phyloP scores from a whole-genome alignment of 2,888 invertebrate genomes.

The Saturnia japonica region DNA sequence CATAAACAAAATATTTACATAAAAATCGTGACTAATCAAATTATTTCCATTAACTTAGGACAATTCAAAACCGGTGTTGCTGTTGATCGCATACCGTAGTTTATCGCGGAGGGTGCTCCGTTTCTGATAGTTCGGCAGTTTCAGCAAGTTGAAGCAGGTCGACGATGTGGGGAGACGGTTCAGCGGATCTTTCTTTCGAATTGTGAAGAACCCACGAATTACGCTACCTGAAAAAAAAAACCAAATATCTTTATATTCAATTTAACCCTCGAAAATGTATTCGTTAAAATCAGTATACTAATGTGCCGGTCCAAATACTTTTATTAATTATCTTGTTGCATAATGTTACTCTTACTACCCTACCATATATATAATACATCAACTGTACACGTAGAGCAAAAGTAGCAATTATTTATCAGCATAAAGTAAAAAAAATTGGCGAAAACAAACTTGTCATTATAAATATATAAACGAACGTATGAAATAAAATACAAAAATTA shows the following conservation, averaged over 20 bases:
- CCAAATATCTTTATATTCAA: not conserved
- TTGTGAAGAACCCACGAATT: conserved; percentile 98
- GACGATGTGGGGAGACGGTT: conserved; percentile 99
- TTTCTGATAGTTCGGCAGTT: conserved; percentile 98
- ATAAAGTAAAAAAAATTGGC: too few relatives aligned
- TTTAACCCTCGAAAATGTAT: not conserved
- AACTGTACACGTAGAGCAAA: too few relatives aligned
- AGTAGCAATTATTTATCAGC: too few relatives aligned
- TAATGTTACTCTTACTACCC: too few relatives aligned
- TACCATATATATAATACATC: too few relatives aligned
- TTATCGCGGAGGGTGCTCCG: conserved; percentile 97
- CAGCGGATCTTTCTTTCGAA: conserved; percentile 95
- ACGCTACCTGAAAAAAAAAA: conserved; percentile 88
- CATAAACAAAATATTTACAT: not conserved
- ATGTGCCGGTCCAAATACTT: not conserved
- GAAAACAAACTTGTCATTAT: too few relatives aligned
- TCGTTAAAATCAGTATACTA: not conserved
- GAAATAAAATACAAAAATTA: too few relatives aligned
- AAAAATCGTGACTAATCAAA: not conserved
- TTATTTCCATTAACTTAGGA: conserved; percentile 81
- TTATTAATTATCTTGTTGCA: too few relatives aligned
- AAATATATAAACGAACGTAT: too few relatives aligned
- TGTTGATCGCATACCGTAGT: conserved; percentile 97
- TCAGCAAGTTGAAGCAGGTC: conserved; percentile 98
- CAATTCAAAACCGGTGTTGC: conserved; percentile 99